Evolutionary conservation across 2,113 vertebrate species (phyloP).

Genomic region (Hyla sarda): DNA sequence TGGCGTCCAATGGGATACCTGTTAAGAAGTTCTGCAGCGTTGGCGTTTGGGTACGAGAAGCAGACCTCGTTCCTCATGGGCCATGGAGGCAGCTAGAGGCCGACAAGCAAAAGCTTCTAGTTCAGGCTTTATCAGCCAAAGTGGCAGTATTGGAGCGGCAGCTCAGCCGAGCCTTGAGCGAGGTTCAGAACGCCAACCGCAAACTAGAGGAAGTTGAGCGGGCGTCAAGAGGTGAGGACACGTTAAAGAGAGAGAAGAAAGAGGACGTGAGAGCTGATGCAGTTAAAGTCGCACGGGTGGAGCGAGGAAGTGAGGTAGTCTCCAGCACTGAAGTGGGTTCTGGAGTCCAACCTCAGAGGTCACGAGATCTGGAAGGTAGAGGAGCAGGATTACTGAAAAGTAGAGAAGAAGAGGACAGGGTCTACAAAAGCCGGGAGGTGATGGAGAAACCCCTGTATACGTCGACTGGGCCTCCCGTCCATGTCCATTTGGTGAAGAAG

Average conservation of each 20-base stretch:
- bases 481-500: constrained; percentile 66
- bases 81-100: constrained; percentile 64
- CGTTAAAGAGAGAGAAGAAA: constrained; percentile 54
- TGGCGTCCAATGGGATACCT: neutral
- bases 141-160: constrained; percentile 80
- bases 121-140: constrained; percentile 74
- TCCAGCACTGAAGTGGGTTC: constrained; percentile 68
- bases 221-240: constrained; percentile 41
- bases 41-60: constrained; percentile 81
- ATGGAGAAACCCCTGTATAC: constrained; percentile 64
- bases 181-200: constrained; percentile 71
- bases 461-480: neutral
- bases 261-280: constrained; percentile 57
- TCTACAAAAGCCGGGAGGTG: constrained; percentile 66
- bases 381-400: constrained; percentile 19
- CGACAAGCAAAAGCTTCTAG: constrained; percentile 60
- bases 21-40: constrained; percentile 69
- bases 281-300: constrained; percentile 66
- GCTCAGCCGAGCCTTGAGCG: constrained; percentile 75
- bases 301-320: constrained; percentile 65
- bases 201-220: constrained; percentile 55
- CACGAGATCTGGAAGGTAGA: constrained; percentile 64
- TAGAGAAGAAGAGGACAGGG: constrained; percentile 34
- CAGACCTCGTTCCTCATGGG: constrained; percentile 76
- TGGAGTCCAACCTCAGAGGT: constrained; percentile 61